Base-by-base conservation (phyloP, 2,113 vertebrate genomes). In the Murina feae region DNA sequence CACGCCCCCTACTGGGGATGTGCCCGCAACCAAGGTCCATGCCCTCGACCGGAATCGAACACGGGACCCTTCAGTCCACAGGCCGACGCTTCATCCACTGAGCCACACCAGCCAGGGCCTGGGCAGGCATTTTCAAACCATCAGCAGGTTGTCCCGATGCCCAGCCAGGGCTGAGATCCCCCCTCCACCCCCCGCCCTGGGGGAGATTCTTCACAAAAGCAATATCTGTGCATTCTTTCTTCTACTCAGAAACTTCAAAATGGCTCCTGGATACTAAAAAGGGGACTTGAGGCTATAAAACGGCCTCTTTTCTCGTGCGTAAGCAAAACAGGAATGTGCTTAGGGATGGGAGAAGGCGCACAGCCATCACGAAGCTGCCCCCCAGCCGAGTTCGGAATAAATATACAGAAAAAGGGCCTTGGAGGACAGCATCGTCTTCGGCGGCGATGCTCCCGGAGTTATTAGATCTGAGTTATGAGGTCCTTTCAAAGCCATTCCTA, bases 271-370 rank as follows among this genome's bases (percentile, higher is more conserved):
- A 81, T 71, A 85, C 37, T 66, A 87, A 96, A 94, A 49, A 16
- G 11, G 6, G 16, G 53, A 42, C 25, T 60, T 68, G 32, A 76
- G 44, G 76, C 81, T 65, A 95, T 68, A 55, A 92, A 96, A 75
- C 58, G 71, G 42, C 9, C 9, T 49, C 74, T 94, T 96, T 96
- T 88, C 68, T 63, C 82, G 16, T 20, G 68, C 42, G 78, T 92
- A 63, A 93, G 91, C 89, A 94, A 93, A 92, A 93, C 21, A 2
- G 85, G 74, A 68, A 85, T 71, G 49, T 72, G 51, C 71, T 88
- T 82, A 74, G 60, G 21, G 88, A 63, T 65, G 28, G 80, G 69
- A 42, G 86, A 90, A 89, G 30, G 25, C 39, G 76, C 30, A 55
- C 58, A 37, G 18, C 92, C 25, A 11, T 47, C 65, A 28, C 68